Evolutionary conservation across 2,888 invertebrate genomes (phyloP), one percentile per base, ranked within the genome.

Genomic region (Eupithecia vulgata): DNA sequence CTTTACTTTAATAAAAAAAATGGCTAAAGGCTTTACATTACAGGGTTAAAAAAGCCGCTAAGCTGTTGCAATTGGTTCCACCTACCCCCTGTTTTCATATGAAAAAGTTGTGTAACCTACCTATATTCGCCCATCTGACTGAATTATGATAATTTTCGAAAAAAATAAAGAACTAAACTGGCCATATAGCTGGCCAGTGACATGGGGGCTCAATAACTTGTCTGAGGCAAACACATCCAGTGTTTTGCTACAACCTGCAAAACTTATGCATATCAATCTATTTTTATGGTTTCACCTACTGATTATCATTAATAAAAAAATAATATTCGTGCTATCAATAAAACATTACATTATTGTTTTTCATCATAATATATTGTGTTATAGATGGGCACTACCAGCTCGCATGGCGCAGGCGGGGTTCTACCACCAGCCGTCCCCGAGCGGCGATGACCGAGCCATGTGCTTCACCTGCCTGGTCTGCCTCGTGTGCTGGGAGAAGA

Each of bases 391-490:
- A 7, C 89, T 98, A 73, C 99, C 99, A 0, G 98, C 98, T 82
- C 98, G 98, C 87, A 99, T 99, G 99, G 98, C 99, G 7, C 98
- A 99, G 88, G 99, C 99, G 2, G 99, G 99, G 21, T 99, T 99
- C 92, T 99, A 98, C 93, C 98, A 99, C 91, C 98, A 98, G 88
- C 98, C 99, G 0, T 97, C 98, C 71, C 95, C 96, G 5, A 96
- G 97, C 40, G 98, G 98, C 5, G 98, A 98, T 87, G 99, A 99
- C 92, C 95, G 99, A 78, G 99, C 98, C 10, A 97, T 99, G 97
- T 99, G 99, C 88, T 99, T 99, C 91, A 98, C 98, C 0, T 99
- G 99, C 90, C 97, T 97, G 84, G 98, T 99, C 13, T 99, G 99
- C 87, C 95, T 99, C 35, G 98, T 99, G 8, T 98, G 98, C 92